Base-by-base conservation (phyloP, 2,888 invertebrate genomes). In the Zeuzera pyrina region DNA sequence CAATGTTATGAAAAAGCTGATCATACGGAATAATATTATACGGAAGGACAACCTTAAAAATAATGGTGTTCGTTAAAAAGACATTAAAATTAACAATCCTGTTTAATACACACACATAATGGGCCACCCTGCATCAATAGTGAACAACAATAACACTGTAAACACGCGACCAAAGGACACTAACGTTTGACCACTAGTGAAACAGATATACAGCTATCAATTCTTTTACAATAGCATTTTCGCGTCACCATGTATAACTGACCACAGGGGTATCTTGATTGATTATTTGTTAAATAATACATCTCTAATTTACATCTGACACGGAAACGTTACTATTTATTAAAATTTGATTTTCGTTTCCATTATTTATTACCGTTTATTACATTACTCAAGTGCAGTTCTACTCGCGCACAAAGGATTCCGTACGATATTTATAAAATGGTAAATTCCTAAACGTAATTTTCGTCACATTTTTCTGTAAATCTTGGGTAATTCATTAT, bases 241-340 rank as follows among this genome's bases (percentile, higher is more conserved):
- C 27, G 46, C 47, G 47, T 47, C 42, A 52, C 55, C 49, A 45
- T 47, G 57, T 50, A 42, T 10, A 46, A 50, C 53, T 70, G 70
- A 65, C 69, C 66, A 53, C 64, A 49, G 57, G 66, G 60, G 64
- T 47, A 33, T 19, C 48, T 44, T 68, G 69, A 76, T 72, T 58
- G 66, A 69, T 66, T 57, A 63, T 70, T 57, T 57, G 58, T 41
- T 34, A 44, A 62, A 66, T 67, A 78, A 78, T 77, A 67, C 52
- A 49, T 50, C 57, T 48, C 56, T 73, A 70, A 73, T 74, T 72
- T 58, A 48, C 52, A 57, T n/a, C n/a, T n/a, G n/a, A n/a, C n/a
- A n/a, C n/a, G n/a, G n/a, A n/a, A n/a, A n/a, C n/a, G n/a, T n/a
- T n/a, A n/a, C n/a, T n/a, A n/a, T n/a, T n/a, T n/a, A n/a, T n/a